phyloP scores from a whole-genome alignment of 2,113 vertebrate genomes.

The Rattus norvegicus region DNA sequence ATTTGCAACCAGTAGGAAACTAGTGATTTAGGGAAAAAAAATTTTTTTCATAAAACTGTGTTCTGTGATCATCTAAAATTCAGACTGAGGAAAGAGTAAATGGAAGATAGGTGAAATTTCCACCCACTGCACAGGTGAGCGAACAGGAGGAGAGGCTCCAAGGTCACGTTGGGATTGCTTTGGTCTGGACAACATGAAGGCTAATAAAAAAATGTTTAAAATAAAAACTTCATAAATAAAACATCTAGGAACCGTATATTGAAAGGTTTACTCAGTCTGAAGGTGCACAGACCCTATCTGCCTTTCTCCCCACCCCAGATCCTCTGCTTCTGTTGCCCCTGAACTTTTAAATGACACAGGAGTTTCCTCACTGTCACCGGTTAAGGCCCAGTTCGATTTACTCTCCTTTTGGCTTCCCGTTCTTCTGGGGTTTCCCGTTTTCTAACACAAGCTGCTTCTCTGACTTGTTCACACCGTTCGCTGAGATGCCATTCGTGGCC shows the following conservation, averaged over 20 bases:
- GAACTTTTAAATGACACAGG: slow-evolving; percentile 81
- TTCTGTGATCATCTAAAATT: slow-evolving; percentile 62
- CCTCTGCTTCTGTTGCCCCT: slow-evolving; percentile 75
- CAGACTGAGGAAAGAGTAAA: slow-evolving; percentile 49
- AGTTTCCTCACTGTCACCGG: slow-evolving; percentile 83
- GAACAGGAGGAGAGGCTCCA: slow-evolving; percentile 50
- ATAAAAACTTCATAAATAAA: slow-evolving; percentile 89
- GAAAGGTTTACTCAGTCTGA: slow-evolving; percentile 85
- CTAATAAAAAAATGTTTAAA: slow-evolving; percentile 85
- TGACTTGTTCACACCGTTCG: slow-evolving; percentile 89
- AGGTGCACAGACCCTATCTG: slow-evolving; percentile 81
- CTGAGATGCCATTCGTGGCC: slow-evolving; percentile 89
- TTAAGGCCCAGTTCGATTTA: slow-evolving; percentile 89
- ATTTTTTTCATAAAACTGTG: not conserved
- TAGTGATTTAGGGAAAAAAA: slow-evolving; percentile 20
- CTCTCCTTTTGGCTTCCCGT: slow-evolving; percentile 97
- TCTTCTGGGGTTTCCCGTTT: slow-evolving; percentile 94
- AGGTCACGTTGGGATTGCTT: slow-evolving; percentile 70
- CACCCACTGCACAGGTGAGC: slow-evolving; percentile 7
- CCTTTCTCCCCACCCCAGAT: slow-evolving; percentile 73
- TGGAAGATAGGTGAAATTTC: slow-evolving; percentile 15
- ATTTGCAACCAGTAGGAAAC: slow-evolving; percentile 49
- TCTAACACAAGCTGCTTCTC: slow-evolving; percentile 88
- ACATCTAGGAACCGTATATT: slow-evolving; percentile 82
- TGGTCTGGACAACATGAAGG: slow-evolving; percentile 77